These are phyloP conservation scores for Lynx canadensis DNA, from an alignment of 2,113 vertebrate genomes.

Conservation along the genomic window DNA sequence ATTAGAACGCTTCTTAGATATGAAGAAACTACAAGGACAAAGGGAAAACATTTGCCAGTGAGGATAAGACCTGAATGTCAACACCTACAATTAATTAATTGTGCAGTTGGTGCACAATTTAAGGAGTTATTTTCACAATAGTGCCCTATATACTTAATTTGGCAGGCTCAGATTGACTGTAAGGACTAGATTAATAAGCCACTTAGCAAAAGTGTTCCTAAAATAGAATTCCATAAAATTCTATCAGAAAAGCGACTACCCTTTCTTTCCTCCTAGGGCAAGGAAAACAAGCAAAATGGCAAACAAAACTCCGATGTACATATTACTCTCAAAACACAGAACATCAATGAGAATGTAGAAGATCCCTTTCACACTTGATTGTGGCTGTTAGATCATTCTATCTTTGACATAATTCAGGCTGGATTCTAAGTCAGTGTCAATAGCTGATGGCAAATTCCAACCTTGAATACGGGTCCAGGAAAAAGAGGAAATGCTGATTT, in stretches of 20 bases:
- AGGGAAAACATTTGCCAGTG: not conserved
- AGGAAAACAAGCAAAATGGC: not conserved
- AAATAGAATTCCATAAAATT: not conserved
- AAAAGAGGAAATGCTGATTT: slow-evolving; percentile 27
- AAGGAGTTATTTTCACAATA: not conserved
- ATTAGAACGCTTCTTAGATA: not conserved
- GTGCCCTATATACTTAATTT: slow-evolving; percentile 39
- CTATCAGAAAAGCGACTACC: not conserved
- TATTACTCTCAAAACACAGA: not conserved
- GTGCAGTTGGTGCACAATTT: not conserved
- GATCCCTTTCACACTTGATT: not conserved
- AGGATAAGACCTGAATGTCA: not conserved
- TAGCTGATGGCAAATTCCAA: slow-evolving; percentile 26
- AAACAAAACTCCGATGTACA: not conserved
- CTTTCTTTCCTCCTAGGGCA: not conserved
- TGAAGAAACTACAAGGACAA: not conserved
- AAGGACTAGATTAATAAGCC: not conserved
- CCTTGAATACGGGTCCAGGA: not conserved
- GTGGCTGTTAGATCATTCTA: not conserved
- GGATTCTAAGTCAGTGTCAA: not conserved
- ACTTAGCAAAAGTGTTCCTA: not conserved
- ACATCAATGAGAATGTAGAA: not conserved
- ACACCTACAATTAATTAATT: not conserved
- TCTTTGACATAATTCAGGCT: slow-evolving; percentile 36
- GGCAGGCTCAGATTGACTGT: not conserved